Evolutionary conservation across 2,888 invertebrate species (phyloP).

Genomic region (Polylopha cassiicola): DNA sequence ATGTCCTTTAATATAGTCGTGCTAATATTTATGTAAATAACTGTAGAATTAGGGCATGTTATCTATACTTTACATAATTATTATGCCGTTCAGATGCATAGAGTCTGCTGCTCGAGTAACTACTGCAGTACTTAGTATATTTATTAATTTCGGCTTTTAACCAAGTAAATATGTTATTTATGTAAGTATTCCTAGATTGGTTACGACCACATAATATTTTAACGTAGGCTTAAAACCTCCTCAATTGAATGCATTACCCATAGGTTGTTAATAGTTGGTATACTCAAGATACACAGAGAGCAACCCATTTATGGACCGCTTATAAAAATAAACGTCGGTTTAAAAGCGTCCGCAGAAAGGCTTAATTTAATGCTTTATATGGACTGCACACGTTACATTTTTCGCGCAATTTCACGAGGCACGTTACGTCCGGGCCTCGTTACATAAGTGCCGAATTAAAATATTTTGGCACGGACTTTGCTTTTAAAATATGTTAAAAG

Average conservation of each 20-base stretch:
- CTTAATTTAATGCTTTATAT: slow-evolving; percentile 51
- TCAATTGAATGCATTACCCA: slow-evolving; percentile 17
- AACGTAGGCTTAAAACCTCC: too few relatives aligned
- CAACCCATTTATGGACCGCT: slow-evolving; percentile 19
- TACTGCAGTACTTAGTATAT: too few relatives aligned
- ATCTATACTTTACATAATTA: too few relatives aligned
- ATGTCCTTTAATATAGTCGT: slow-evolving; percentile 30
- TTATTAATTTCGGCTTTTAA: too few relatives aligned
- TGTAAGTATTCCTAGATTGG: too few relatives aligned
- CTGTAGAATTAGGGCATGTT: too few relatives aligned
- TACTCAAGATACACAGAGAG: slow-evolving; percentile 15
- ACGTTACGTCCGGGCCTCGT: slow-evolving; percentile 33
- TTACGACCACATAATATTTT: too few relatives aligned
- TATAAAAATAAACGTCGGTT: slow-evolving; percentile 36
- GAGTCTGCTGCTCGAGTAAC: too few relatives aligned
- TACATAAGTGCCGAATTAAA: slow-evolving; percentile 55
- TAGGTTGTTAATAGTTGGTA: too few relatives aligned
- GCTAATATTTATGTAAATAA: too few relatives aligned
- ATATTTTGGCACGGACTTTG: slow-evolving; percentile 55
- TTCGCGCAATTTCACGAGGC: slow-evolving; percentile 45
- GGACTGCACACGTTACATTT: slow-evolving; percentile 43
- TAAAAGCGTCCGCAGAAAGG: slow-evolving; percentile 37
- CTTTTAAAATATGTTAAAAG: slow-evolving; percentile 56
- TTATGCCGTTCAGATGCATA: too few relatives aligned
- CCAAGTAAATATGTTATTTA: too few relatives aligned